A percentile compares a stretch with the other conserved stretches of the same genome.
phyloP scores from a whole-genome alignment of 1,140 invertebrate genomes.

The Rhizoglyphus robini region DNA sequence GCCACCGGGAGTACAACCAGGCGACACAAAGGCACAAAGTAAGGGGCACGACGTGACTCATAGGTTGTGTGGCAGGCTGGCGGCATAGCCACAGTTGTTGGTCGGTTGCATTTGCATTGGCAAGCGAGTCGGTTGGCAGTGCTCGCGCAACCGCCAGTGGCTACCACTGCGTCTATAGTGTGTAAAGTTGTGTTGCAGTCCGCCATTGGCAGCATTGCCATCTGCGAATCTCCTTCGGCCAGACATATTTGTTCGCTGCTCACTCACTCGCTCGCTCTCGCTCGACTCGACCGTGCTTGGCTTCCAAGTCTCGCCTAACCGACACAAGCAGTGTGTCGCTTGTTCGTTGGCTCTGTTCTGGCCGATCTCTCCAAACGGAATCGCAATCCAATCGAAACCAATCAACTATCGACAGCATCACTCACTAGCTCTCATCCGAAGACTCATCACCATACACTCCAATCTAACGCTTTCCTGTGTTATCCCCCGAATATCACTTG shows the following conservation, averaged over 20 bases:
- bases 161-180: neutral
- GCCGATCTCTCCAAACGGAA: neutral
- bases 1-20: too few relatives aligned
- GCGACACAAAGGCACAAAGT: too few relatives aligned
- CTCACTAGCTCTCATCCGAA: neutral
- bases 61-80: too few relatives aligned
- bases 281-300: neutral
- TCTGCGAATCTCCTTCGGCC: neutral
- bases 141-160: too few relatives aligned
- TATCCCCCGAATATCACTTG: too few relatives aligned
- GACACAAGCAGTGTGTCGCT: neutral
- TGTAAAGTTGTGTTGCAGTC: neutral
- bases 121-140: too few relatives aligned
- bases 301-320: neutral
- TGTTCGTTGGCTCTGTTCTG: neutral
- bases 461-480: too few relatives aligned
- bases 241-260: neutral
- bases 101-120: too few relatives aligned
- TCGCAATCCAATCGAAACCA: neutral
- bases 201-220: neutral
- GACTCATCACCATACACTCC: too few relatives aligned
- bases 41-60: too few relatives aligned
- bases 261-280: conserved; percentile 3
- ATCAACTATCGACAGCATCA: neutral
- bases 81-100: neutral